phyloP scores from a whole-genome alignment of 2,888 invertebrate genomes.

The Pterostichus niger region DNA sequence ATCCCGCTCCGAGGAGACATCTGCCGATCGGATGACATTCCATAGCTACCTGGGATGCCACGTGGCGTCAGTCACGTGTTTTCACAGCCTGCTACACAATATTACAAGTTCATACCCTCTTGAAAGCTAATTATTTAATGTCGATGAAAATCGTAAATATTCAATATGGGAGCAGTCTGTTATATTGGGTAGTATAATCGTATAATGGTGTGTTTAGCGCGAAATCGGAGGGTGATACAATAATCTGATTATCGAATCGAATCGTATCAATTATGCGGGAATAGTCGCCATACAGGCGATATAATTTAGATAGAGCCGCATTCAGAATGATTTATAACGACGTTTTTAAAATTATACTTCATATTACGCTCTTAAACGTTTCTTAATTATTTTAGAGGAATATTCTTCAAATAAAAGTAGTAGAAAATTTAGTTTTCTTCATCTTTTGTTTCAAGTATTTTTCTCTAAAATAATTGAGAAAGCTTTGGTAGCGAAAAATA shows the following conservation, averaged over 20 bases:
- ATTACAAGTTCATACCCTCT: neutral
- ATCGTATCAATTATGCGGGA: conserved; percentile 19
- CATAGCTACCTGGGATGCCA: conserved; percentile 18
- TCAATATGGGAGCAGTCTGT: too few species aligned
- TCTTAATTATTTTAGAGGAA: too few species aligned
- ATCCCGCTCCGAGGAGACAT: conserved; percentile 5
- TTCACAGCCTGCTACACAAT: conserved; percentile 1
- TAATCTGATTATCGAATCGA: conserved; percentile 22
- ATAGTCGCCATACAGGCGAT: neutral
- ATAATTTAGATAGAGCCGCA: neutral
- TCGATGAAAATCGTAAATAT: neutral
- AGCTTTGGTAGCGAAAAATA: too few species aligned
- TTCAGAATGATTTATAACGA: too few species aligned
- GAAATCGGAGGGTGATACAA: conserved; percentile 1
- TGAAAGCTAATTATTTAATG: neutral
- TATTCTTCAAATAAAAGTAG: too few species aligned
- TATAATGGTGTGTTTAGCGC: conserved; percentile 13
- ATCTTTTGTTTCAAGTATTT: too few species aligned
- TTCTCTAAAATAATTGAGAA: too few species aligned
- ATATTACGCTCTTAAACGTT: too few species aligned
- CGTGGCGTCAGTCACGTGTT: conserved; percentile 30
- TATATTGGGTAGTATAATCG: too few species aligned
- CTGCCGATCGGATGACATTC: conserved; percentile 30
- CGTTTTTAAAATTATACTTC: too few species aligned
- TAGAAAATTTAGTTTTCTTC: too few species aligned